Percentiles rank a stretch among this genome's conserved stretches.
These are phyloP conservation scores for Corvus cornix DNA, from an alignment of 2,113 vertebrate species.

Conservation along the genomic window DNA sequence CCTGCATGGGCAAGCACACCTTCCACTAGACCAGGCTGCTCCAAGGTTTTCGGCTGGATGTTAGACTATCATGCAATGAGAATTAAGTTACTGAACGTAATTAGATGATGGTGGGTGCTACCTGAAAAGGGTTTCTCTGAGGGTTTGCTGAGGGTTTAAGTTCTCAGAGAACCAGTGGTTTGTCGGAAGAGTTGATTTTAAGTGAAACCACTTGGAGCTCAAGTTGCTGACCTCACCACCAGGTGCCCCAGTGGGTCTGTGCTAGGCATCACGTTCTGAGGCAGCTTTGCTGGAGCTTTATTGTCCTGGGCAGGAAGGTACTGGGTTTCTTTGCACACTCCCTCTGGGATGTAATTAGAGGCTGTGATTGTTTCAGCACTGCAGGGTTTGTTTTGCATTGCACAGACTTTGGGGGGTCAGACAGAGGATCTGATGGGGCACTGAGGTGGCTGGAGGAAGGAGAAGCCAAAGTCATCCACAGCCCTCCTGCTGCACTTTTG, in stretches of 20 bases:
- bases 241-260: neutral
- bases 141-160: neutral
- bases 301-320: rapidly evolving
- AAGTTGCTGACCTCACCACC: neutral
- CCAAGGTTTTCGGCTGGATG: neutral
- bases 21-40: neutral
- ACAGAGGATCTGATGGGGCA: neutral
- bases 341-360: neutral
- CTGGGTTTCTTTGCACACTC: neutral
- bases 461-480: neutral
- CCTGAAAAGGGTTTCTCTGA: neutral
- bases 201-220: neutral
- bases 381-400: neutral
- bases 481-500: neutral
- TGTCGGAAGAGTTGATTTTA: neutral
- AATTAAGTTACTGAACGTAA: neutral
- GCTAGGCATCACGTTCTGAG: neutral
- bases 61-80: neutral
- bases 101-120: neutral
- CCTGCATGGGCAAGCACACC: neutral
- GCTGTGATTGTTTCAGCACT: neutral
- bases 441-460: neutral
- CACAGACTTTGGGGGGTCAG: neutral
- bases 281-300: neutral
- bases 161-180: neutral